Percentiles rank a stretch among this genome's conserved stretches.
Evolutionary conservation across 1,140 invertebrate genomes (phyloP).

Genomic region (Ooceraea biroi): DNA sequence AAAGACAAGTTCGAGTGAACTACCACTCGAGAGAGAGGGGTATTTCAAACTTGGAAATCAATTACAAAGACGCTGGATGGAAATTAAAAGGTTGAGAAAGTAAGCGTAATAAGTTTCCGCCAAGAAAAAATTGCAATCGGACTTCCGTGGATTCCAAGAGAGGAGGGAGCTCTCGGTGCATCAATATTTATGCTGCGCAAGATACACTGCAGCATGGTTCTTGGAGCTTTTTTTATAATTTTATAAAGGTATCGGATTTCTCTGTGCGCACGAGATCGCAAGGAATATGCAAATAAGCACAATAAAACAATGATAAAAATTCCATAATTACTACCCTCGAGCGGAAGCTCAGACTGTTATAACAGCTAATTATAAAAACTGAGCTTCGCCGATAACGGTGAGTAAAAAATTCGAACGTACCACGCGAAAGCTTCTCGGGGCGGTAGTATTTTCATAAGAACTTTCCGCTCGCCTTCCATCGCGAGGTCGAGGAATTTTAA

Average conservation of each 20-base stretch:
- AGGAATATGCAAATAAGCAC: background rate
- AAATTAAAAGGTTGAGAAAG: conserved; percentile 34
- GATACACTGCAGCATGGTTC: background rate
- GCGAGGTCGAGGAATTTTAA: conserved; percentile 31
- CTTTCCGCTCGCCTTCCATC: conserved; percentile 26
- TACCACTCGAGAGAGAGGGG: background rate
- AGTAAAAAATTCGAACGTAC: conserved; percentile 38
- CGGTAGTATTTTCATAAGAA: conserved; percentile 46
- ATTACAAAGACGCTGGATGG: background rate
- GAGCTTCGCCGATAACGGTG: conserved; percentile 20
- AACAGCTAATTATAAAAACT: conserved; percentile 25
- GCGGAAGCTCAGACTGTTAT: background rate
- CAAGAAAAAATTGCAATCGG: conserved; percentile 28
- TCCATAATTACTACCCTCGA: conserved; percentile 9
- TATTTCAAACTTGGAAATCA: conserved; percentile 13
- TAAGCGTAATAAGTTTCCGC: conserved; percentile 21
- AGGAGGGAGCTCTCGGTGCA: background rate
- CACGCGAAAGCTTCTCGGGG: background rate
- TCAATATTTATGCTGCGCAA: conserved; percentile 36
- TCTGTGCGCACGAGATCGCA: background rate
- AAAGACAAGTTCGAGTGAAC: background rate
- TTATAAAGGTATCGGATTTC: conserved; percentile 1
- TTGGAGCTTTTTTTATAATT: conserved; percentile 29
- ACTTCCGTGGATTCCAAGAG: background rate
- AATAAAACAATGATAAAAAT: conserved; percentile 13